Evolutionary conservation across 2,888 invertebrate genomes (phyloP), one percentile per base, ranked within the genome.

Genomic region (Leptopilina syphax): DNA sequence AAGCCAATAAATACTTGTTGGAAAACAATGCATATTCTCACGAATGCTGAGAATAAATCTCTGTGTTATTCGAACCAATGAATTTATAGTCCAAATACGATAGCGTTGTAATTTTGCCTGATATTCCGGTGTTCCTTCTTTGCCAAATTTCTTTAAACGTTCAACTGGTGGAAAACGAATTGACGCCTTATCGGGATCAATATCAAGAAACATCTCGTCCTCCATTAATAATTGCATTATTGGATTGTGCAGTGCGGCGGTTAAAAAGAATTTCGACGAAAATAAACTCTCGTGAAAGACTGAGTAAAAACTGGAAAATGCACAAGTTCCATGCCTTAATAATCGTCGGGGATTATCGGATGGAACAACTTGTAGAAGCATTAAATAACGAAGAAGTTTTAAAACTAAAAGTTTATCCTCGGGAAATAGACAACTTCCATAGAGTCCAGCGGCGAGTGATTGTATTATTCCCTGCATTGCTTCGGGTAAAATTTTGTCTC

Each of bases 181-280:
- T 84, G 95, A 93, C 78, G 95, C 95, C 90, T 98, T 98, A 83
- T 96, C 95, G 0, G 98, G 97, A 92, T 99, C 98, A 57, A 98
- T 95, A 90, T 99, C 98, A 77, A 98, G 94, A 92, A 96, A 97
- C 92, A 96, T 95, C 90, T 98, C 98, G 89, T 97, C 97, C 86
- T 97, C 97, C 91, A 97, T 96, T 63, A 99, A 93, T 67, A 99
- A 94, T 78, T 96, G 95, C 95, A 98, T 96, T 76, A 99, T 96
- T 0, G 99, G 98, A 67, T 96, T 96, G 91, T 98, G 97, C 12
- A 99, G 93, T 0, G 98, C 97, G 1, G 98, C 97, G 3, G 98
- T 96, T 34, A 99, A 94, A 93, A 99, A 99, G 87, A 98, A 95
- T 86, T 98, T 96, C 0, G 98, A 97, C 0, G 98, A 96, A 86